phyloP scores from a whole-genome alignment of 1,140 invertebrate species.

The Lamellibrachia luymesi region DNA sequence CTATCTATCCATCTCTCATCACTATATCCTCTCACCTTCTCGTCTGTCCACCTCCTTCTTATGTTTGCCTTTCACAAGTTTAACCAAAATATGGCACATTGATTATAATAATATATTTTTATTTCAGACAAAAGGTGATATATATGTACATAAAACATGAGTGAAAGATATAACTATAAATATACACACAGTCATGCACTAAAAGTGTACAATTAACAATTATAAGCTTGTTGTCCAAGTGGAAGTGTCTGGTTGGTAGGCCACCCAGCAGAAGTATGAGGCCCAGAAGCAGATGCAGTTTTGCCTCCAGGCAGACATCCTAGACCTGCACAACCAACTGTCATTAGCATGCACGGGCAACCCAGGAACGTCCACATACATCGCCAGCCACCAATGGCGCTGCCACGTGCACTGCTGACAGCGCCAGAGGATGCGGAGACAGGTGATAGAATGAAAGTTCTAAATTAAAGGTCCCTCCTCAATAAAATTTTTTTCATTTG shows the following conservation, averaged over 20 bases:
- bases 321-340: slow-evolving; percentile 36
- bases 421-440: neutral
- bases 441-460: neutral
- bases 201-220: no score
- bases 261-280: slow-evolving; percentile 42
- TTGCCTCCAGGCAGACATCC: slow-evolving; percentile 35
- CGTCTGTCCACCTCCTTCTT: no score
- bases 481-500: neutral
- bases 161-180: no score
- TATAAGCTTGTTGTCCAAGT: neutral
- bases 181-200: no score
- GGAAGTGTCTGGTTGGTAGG: slow-evolving; percentile 29
- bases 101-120: no score
- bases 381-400: neutral
- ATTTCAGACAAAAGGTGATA: no score
- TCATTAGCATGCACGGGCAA: neutral
- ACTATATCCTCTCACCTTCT: no score
- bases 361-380: neutral
- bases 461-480: no score
- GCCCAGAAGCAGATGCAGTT: slow-evolving; percentile 39
- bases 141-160: no score
- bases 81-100: no score
- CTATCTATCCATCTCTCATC: no score
- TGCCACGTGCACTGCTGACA: neutral
- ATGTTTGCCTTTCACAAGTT: no score